phyloP scores from a whole-genome alignment of 2,113 vertebrate species.

The Mirounga angustirostris region DNA sequence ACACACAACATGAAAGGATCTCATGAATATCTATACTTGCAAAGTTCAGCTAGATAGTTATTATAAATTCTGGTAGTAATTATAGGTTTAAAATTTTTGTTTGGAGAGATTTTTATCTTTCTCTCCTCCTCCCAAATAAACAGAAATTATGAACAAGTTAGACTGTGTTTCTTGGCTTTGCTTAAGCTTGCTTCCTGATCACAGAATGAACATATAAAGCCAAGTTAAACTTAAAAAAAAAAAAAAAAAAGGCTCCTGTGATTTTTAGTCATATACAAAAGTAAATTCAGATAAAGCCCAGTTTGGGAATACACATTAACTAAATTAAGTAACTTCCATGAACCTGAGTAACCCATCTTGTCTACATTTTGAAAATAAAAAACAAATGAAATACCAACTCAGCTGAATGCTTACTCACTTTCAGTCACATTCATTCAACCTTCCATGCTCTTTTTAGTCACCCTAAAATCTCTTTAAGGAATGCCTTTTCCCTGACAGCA shows the following conservation, averaged over 20 bases:
- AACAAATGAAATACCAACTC: not conserved
- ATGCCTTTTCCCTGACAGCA: not conserved
- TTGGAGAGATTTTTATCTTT: slow-evolving; percentile 9
- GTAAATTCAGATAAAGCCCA: slow-evolving; percentile 14
- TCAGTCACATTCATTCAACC: not conserved
- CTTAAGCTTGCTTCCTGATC: not conserved
- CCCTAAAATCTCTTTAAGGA: not conserved
- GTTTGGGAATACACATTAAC: slow-evolving; percentile 22
- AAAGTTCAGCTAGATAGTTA: not conserved
- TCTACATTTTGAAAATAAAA: slow-evolving; percentile 42
- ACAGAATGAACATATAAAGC: not conserved
- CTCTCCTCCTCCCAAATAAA: not conserved
- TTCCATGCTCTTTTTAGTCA: not conserved
- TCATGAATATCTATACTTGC: not conserved
- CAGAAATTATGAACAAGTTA: not conserved
- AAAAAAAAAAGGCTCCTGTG: not conserved
- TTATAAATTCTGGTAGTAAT: slow-evolving; percentile 7
- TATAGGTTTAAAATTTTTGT: not conserved
- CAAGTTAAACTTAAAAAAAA: not conserved
- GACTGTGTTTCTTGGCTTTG: slow-evolving; percentile 3
- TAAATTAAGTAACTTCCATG: slow-evolving; percentile 6
- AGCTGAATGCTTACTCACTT: not conserved
- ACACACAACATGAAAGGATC: not conserved
- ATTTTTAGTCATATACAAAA: slow-evolving; percentile 50
- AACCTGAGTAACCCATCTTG: not conserved